Base-by-base conservation (phyloP, 2,888 invertebrate species). In the Labia minor region DNA sequence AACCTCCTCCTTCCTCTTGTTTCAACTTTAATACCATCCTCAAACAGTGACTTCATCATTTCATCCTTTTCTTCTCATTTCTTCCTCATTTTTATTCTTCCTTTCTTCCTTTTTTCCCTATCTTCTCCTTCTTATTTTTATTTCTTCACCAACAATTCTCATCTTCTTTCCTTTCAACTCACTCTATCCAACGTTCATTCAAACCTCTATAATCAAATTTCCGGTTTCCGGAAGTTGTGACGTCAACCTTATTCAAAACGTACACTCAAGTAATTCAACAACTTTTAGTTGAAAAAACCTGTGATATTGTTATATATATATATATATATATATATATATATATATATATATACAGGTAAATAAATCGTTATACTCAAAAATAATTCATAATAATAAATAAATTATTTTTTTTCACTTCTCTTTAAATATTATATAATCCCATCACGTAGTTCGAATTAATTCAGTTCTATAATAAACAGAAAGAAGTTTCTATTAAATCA, bases 171-270 rank as follows among this genome's bases (percentile, higher is more conserved):
- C 62, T 37, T 61, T 6, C 19, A 61, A 20, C 20, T 49, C 18
- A 16, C 62, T n/a, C 65, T 37, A 16, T 10, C 8, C 62, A 20
- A 33, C 37, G 20, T 37, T 62, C 16, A 18, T 19, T 62, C 64
- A 21, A 26, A 14, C 16, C 61, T 37, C 21, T 33, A 21, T 62
- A 21, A 14, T 33, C 65, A 20, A 14, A 14, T 62, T 21, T 62
- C 37, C 65, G n/a, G 10, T 37, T 26, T 19, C 63, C 37, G 33
- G 20, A 14, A 20, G 8, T 62, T 37, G 49, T 49, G 49, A 49
- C 49, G 49, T 49, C 49, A 37, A 19, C 63, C 63, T 49, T 63
- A 66, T 66, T 66, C 37, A 63, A 66, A 49, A 62, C n/a, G 62
- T 37, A 66, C 62, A 66, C 37, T 49, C 61, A 21, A 14, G 65